Base-by-base conservation (phyloP, 2,797 vertebrate species). In the Paedocypris micromegethes region DNA sequence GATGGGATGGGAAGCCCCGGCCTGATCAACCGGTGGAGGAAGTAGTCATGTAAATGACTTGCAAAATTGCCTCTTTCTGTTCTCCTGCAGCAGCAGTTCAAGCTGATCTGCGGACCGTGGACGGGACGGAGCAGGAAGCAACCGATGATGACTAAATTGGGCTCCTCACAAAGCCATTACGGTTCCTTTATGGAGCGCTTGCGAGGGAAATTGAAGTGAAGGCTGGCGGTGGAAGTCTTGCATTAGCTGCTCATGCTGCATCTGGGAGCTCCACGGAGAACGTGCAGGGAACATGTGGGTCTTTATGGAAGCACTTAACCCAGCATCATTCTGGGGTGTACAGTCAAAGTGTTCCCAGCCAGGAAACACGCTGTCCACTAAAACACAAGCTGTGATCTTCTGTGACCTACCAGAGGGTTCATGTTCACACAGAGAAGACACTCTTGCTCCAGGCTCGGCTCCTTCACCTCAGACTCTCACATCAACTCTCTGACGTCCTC, bases 21-120 rank as follows among this genome's bases (percentile, higher is more conserved):
- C 78, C 80, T 56, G 77, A 86, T 85, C 85, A 88, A 87, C 84
- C 78, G 81, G 77, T 80, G 76, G 83, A 85, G 88, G 87, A 89
- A 88, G 86, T 85, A 86, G 79, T 88, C 89, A 86, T 88, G 86
- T 86, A 89, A 90, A 88, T 88, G 86, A 86, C 83, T 79, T 54
- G 66, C 84, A 76, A 87, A 87, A 89, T 86, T 86, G 84, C 83
- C 84, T 81, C 79, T 82, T 87, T 85, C 83, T 82, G 80, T 81
- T 80, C 82, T 83, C 73, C 80, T 80, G 80, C 82, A 76, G 76
- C 52, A 74, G 83, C 75, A 75, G 80, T 84, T 84, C 59, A 81
- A 75, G 79, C 70, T 77, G 78, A 85, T 82, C 82, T 66, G 71
- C 64, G 77, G 83, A 85, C 82, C 63, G 70, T 68, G 76, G 82